These are phyloP conservation scores for Cebus imitator DNA, from an alignment of 2,113 vertebrate genomes.

Conservation along the genomic window DNA sequence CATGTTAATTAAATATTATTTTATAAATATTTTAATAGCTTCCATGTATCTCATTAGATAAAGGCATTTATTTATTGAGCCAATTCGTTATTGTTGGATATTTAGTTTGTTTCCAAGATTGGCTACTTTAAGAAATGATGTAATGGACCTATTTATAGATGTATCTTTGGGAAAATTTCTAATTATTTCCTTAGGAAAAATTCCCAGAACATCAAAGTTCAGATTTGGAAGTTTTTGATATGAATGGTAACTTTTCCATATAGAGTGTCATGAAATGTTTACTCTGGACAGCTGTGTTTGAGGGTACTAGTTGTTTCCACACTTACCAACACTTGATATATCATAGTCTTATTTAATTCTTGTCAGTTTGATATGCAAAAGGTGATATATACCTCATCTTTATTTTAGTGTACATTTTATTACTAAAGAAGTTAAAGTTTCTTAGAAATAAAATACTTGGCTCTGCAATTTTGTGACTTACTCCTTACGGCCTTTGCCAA, in stretches of 20 bases:
- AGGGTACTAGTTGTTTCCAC: background rate
- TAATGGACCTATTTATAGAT: background rate
- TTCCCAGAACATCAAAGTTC: background rate
- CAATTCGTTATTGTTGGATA: background rate
- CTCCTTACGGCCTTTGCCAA: background rate
- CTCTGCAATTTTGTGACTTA: background rate
- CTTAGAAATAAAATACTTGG: background rate
- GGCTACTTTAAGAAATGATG: background rate
- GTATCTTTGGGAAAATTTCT: background rate
- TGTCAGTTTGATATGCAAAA: background rate
- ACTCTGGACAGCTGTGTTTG: background rate
- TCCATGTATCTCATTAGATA: conserved; percentile 9
- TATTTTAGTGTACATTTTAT: background rate
- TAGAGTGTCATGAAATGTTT: background rate
- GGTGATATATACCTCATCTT: background rate
- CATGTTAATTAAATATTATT: conserved; percentile 5
- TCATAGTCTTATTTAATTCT: background rate
- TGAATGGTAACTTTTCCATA: background rate
- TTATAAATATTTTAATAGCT: background rate
- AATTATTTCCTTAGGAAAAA: conserved; percentile 17
- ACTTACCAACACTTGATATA: background rate
- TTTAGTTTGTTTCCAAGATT: background rate
- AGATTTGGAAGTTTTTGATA: background rate
- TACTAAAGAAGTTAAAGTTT: background rate
- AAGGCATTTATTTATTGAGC: background rate